phyloP scores from a whole-genome alignment of 2,797 vertebrate genomes.

The Argentina silus region DNA sequence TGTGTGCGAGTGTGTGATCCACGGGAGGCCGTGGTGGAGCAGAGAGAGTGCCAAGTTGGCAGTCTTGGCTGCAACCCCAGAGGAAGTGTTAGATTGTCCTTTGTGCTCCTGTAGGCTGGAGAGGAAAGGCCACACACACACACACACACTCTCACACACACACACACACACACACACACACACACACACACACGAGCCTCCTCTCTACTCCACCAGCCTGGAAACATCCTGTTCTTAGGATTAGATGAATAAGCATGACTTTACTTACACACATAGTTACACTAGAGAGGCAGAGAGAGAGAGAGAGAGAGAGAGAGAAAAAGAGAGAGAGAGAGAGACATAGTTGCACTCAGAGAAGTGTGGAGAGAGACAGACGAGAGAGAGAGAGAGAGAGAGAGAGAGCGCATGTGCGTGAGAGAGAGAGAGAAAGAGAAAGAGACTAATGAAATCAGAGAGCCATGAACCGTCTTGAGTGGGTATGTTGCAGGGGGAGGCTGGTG shows the following conservation, averaged over 20 bases:
- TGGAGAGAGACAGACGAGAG: not conserved
- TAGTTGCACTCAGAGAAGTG: no score
- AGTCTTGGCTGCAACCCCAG: conserved; percentile 78
- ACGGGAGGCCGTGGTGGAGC: conserved; percentile 48
- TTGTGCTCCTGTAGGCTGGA: conserved; percentile 79
- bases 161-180: conserved; percentile 24
- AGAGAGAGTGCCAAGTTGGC: conserved; percentile 77
- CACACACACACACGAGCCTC: conserved; percentile 42
- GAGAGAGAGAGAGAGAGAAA: not conserved
- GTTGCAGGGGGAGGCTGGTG: not conserved
- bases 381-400: conserved; percentile 1
- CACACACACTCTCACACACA: conserved; percentile 59
- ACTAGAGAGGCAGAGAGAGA: not conserved
- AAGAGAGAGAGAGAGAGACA: not conserved
- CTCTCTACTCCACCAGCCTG: conserved; percentile 66
- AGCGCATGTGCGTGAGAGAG: conserved; percentile 10
- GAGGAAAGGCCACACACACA: conserved; percentile 65
- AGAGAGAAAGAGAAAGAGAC: conserved; percentile 18
- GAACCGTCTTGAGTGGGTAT: conserved; percentile 4
- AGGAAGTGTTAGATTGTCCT: conserved; percentile 84
- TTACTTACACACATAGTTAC: conserved; percentile 40
- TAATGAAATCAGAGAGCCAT: conserved; percentile 28
- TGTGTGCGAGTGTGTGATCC: not conserved
- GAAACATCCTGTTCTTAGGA: conserved; percentile 80
- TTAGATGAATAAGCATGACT: conserved; percentile 67